A percentile compares a stretch with the other conserved stretches of the same genome.
These are phyloP conservation scores for Drosophila miranda DNA, from an alignment of 1,140 invertebrate species.

Conservation along the genomic window DNA sequence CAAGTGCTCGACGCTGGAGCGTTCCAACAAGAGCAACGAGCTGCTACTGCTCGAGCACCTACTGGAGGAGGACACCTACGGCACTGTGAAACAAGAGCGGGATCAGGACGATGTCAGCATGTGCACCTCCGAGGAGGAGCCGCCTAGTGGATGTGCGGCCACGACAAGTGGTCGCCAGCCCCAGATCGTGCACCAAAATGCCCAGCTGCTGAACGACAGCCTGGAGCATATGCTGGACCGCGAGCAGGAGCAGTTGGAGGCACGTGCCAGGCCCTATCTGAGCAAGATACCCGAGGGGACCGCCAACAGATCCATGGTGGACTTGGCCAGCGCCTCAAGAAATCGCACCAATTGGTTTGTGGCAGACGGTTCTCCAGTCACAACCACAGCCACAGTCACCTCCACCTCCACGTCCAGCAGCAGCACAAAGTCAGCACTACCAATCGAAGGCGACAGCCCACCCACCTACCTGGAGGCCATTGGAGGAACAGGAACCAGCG, in stretches of 20 bases:
- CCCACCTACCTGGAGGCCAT: constrained; percentile 77
- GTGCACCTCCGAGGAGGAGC: constrained; percentile 75
- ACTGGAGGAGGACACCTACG: constrained; percentile 80
- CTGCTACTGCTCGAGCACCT: constrained; percentile 75
- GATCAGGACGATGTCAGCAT: constrained; percentile 76
- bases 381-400: neutral
- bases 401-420: neutral
- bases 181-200: constrained; percentile 79
- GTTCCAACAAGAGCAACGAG: constrained; percentile 78
- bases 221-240: constrained; percentile 67
- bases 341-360: constrained; percentile 80
- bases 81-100: constrained; percentile 59
- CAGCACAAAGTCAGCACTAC: constrained; percentile 27
- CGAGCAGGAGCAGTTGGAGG: constrained; percentile 33
- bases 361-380: constrained; percentile 2
- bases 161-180: constrained; percentile 14
- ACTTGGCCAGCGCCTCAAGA: constrained; percentile 48
- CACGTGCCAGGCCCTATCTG: constrained; percentile 52
- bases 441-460: constrained; percentile 72
- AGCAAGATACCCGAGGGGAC: constrained; percentile 25
- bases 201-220: constrained; percentile 67
- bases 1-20: constrained; percentile 56
- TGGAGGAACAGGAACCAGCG: constrained; percentile 15
- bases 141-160: neutral
- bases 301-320: constrained; percentile 23